A percentile compares a stretch with the other conserved stretches of the same genome.
Conservation (phyloP, 2,797 vertebrate species). For the Arctocebus calabarensis region DNA sequence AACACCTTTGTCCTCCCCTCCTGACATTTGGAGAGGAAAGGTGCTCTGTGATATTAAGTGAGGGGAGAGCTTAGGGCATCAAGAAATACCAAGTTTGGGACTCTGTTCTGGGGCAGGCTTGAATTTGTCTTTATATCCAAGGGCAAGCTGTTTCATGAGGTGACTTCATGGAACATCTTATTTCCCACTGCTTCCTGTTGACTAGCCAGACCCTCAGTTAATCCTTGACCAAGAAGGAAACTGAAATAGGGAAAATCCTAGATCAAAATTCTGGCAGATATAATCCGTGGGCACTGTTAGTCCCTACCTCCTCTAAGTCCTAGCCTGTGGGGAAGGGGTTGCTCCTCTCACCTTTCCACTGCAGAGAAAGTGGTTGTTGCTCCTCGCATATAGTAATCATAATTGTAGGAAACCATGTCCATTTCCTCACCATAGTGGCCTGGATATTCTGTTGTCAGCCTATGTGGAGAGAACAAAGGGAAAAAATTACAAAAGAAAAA, state of each 20-base stretch:
- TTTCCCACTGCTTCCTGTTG: neutral
- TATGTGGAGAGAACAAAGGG: conserved; percentile 77
- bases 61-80: neutral
- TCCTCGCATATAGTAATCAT: conserved; percentile 96
- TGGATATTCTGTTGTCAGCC: conserved; percentile 95
- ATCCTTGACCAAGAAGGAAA: neutral
- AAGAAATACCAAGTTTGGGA: neutral
- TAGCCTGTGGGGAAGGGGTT: neutral
- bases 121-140: neutral
- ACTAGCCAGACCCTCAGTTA: neutral
- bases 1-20: neutral
- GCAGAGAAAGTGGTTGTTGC: conserved; percentile 98
- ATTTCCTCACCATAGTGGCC: conserved; percentile 93
- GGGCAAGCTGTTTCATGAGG: fast-evolving
- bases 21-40: neutral
- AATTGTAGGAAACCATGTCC: conserved; percentile 94
- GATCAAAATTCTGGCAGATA: neutral
- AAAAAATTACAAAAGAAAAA: neutral
- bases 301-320: neutral
- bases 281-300: neutral
- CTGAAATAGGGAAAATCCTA: neutral
- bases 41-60: neutral
- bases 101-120: neutral
- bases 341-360: conserved; percentile 92
- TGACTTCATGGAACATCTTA: neutral